Evolutionary conservation across 1,140 invertebrate species (phyloP).

Genomic region (Drosophila insularis): DNA sequence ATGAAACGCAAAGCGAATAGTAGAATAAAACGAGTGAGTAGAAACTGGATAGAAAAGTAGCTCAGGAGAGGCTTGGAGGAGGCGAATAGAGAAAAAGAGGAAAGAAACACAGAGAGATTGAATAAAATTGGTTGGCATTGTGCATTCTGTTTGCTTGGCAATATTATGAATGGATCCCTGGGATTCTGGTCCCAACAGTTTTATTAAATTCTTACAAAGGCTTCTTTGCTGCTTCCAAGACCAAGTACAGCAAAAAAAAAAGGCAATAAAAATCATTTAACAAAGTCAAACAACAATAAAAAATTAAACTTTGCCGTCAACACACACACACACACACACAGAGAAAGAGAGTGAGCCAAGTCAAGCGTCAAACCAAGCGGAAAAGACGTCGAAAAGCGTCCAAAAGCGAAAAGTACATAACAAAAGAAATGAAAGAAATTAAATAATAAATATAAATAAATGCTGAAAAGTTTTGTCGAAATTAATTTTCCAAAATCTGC

Average conservation of each 20-base stretch:
- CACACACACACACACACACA: conserved; percentile 28
- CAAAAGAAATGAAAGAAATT: conserved; percentile 54
- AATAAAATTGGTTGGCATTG: conserved; percentile 50
- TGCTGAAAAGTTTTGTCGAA: conserved; percentile 60
- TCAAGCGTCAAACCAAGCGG: conserved; percentile 47
- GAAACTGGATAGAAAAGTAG: neutral
- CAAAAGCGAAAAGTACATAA: conserved; percentile 60
- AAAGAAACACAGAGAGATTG: conserved; percentile 1
- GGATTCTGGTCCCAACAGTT: conserved; percentile 59
- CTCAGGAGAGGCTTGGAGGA: neutral
- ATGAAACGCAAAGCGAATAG: conserved; percentile 10
- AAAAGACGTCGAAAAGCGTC: conserved; percentile 44
- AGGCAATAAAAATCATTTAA: conserved; percentile 81
- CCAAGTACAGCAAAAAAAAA: conserved; percentile 19
- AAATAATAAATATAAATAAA: conserved; percentile 79
- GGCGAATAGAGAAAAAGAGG: conserved; percentile 3
- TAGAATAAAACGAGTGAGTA: conserved; percentile 13
- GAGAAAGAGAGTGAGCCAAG: conserved; percentile 26
- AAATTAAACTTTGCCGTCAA: conserved; percentile 79
- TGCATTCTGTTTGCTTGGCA: conserved; percentile 71
- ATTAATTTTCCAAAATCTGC: conserved; percentile 67
- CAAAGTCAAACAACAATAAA: conserved; percentile 81
- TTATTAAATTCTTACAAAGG: conserved; percentile 80
- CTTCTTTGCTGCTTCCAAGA: conserved; percentile 28
- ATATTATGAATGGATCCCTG: conserved; percentile 38